These are phyloP conservation scores for Cathartes aura DNA, from an alignment of 2,113 vertebrate species.

Conservation along the genomic window DNA sequence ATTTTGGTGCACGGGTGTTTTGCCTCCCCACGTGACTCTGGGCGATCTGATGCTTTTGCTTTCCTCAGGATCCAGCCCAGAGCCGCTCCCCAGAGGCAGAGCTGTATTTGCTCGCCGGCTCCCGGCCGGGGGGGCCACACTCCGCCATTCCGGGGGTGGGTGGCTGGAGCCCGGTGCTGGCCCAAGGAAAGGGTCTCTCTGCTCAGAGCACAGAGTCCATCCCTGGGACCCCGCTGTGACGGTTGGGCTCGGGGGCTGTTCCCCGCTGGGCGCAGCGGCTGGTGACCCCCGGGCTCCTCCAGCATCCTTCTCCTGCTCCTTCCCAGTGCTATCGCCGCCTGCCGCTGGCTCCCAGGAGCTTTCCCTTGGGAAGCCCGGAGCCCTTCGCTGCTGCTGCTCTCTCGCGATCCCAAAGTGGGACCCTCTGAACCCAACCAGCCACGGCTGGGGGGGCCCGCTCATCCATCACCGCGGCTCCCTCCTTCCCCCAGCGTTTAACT, in stretches of 20 bases:
- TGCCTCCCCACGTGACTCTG: fast-evolving
- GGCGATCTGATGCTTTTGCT: neutral
- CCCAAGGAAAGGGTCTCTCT: neutral
- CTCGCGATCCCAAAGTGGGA: fast-evolving
- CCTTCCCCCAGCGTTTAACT: neutral
- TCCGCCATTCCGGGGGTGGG: no score
- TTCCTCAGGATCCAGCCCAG: neutral
- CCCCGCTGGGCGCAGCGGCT: fast-evolving
- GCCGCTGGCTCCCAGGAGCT: neutral
- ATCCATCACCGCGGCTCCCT: neutral
- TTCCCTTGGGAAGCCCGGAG: neutral
- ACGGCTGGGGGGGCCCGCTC: fast-evolving
- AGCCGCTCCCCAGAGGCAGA: neutral
- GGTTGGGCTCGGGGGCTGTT: neutral
- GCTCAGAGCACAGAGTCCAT: fast-evolving
- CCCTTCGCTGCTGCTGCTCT: neutral
- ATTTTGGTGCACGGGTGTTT: fast-evolving
- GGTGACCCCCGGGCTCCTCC: neutral
- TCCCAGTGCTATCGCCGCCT: fast-evolving
- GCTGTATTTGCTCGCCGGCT: neutral
- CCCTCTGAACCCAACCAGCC: neutral
- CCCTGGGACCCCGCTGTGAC: neutral
- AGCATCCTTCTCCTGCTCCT: neutral
- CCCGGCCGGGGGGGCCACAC: fast-evolving
- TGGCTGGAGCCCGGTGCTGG: neutral